Evolutionary conservation across 2,797 vertebrate genomes (phyloP), one percentile per base, ranked within the genome.

Genomic region (Vultur gryphus): DNA sequence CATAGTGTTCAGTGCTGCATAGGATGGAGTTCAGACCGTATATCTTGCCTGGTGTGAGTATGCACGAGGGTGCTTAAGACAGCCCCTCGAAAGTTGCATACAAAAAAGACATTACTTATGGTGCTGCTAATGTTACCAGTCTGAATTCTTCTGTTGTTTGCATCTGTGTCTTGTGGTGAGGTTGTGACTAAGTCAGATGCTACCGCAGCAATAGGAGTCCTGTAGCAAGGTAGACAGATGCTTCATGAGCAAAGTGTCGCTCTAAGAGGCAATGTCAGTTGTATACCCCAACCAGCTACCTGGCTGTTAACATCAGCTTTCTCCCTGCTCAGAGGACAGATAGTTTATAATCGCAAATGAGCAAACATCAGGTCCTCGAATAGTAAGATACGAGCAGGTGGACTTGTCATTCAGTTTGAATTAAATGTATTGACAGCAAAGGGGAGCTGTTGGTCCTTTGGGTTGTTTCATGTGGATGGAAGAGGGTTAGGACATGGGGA

Each of bases 61-160:
- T 52, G 94, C 87, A 70, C 2, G 5, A 97, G 71, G 84, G 81
- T 91, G 90, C 96, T 95, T 81, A 52, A 93, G 75, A 70, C 28
- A 51, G n/a, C 23, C 64, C 73, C 90, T 94, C 8, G 4, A 79
- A 76, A 66, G 37, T 16, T 64, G 31, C 0, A 5, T 33, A 13
- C 65, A 9, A 61, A 94, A 80, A 44, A 58, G 35, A 37, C 84
- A 4, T 62, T 87, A 41, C 81, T 90, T 51, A 4, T 1, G 41
- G 76, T 64, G 85, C 61, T 95, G 29, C 6, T 52, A 86, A 62
- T 13, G 43, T 43, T 80, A 39, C 87, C 65, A 41, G 54, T 3
- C 71, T 41, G 70, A 95, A 92, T 95, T 73, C 49, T 65, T 72
- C 21, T 87, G 62, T 67, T 95, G 31, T 77, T 94, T 89, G 92